Evolutionary conservation across 1,140 invertebrate species (phyloP), one percentile per base, ranked within the genome.

Genomic region (Drosophila kepulauana): DNA sequence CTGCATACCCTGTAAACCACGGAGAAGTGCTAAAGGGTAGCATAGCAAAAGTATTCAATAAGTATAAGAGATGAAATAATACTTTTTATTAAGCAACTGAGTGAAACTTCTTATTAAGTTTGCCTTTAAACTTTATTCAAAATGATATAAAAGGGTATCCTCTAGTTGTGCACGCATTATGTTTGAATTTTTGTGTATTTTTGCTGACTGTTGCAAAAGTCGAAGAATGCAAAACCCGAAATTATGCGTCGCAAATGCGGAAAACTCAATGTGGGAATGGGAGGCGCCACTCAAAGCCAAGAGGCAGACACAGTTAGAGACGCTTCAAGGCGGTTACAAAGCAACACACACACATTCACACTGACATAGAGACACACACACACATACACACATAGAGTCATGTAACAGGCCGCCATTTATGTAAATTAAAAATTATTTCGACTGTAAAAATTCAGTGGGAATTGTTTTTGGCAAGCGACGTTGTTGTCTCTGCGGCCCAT

Each of bases 371-470:
- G 5, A 33, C 5, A 33, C 5, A 33, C 5, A 6, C 15, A 71
- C 20, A 20, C 33, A 35, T n/a, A n/a, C 13, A 52, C 15, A 52
- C 11, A 59, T 41, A 71, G 30, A 13, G 11, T 3, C 11, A 68
- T n/a, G 15, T 41, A 67, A 35, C 46, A 68, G 67, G 76, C 75
- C 84, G 84, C 73, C 84, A 87, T 87, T 87, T 87, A 87, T 87
- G 84, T 87, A 87, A 87, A 87, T 87, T 87, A 88, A 79, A 87
- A 87, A 88, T 87, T 88, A 87, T 87, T 88, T 86, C 78, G 67
- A 75, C 75, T 86, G 78, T 86, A 79, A 85, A 86, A 85, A 81
- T 85, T 78, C 84, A 88, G 77, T 82, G 80, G 80, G 66, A 87
- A 87, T 87, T 87, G 84, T 87, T 87, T 88, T 87, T 87, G 84